Conservation (phyloP, 2,888 invertebrate species). For the Periphyllus acericola region DNA sequence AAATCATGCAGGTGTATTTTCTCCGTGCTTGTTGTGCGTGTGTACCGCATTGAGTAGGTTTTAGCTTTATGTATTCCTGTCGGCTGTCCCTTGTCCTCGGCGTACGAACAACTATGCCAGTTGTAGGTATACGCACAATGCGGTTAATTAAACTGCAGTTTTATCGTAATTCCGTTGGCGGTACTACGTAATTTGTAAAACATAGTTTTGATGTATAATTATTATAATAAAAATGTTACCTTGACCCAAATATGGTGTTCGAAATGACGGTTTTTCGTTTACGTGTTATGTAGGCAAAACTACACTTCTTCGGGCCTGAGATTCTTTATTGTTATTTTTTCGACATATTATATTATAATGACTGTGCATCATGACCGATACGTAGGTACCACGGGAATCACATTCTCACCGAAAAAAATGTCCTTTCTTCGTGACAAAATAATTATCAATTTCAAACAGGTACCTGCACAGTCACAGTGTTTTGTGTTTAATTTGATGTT, state of each 20-base stretch:
- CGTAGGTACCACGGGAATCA: neutral
- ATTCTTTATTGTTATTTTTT: slow-evolving; percentile 20
- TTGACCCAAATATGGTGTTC: slow-evolving; percentile 9
- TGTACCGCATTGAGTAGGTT: no score
- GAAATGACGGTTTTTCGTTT: slow-evolving; percentile 6
- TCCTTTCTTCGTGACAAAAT: neutral
- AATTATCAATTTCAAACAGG: neutral
- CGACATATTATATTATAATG: slow-evolving; percentile 14
- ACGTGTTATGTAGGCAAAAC: neutral
- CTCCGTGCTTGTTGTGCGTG: no score
- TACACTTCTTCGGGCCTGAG: neutral
- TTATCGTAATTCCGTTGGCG: slow-evolving; percentile 9
- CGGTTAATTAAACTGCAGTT: slow-evolving; percentile 28
- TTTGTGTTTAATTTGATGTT: neutral
- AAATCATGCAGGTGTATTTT: no score
- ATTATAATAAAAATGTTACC: slow-evolving; percentile 29
- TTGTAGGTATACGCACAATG: neutral
- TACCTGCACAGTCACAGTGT: neutral
- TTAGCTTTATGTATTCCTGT: no score
- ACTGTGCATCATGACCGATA: neutral
- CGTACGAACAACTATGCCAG: neutral
- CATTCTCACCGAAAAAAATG: neutral
- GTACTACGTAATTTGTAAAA: slow-evolving; percentile 9
- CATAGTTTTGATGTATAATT: slow-evolving; percentile 9
- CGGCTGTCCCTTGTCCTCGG: slow-evolving; percentile 1